These are phyloP conservation scores for Phytoseiulus persimilis DNA, from an alignment of 2,888 invertebrate genomes.

Conservation along the genomic window DNA sequence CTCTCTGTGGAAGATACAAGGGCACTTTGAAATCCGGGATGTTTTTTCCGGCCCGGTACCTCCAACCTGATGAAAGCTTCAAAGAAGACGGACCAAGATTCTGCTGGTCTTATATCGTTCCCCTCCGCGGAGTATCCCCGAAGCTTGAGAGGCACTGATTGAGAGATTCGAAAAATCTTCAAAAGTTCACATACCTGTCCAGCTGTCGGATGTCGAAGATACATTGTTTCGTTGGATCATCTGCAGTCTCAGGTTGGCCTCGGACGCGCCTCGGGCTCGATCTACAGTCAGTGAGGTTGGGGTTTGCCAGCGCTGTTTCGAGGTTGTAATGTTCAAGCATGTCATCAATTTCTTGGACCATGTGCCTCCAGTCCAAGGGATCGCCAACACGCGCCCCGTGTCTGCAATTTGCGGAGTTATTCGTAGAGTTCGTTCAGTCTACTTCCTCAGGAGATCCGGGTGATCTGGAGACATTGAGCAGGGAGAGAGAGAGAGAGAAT, in stretches of 20 bases:
- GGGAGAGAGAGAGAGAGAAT: too few species aligned
- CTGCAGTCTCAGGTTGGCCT: neutral
- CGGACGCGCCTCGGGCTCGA: neutral
- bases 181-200: neutral
- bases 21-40: neutral
- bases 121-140: too few species aligned
- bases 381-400: slow-evolving; percentile 7
- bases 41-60: too few species aligned
- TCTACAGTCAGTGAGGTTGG: slow-evolving; percentile 12
- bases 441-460: too few species aligned
- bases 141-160: too few species aligned
- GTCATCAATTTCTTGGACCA: slow-evolving; percentile 14
- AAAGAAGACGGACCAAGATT: too few species aligned
- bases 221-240: neutral
- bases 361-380: neutral
- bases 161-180: neutral
- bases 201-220: slow-evolving; percentile 14
- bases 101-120: too few species aligned
- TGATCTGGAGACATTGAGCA: too few species aligned
- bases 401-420: neutral
- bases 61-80: too few species aligned
- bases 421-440: neutral
- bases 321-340: neutral
- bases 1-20: slow-evolving; percentile 50
- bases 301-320: slow-evolving; percentile 21